Percentiles rank a stretch among this genome's conserved stretches.
These are phyloP conservation scores for Callionymus lyra DNA, from an alignment of 2,113 vertebrate genomes.

Conservation along the genomic window DNA sequence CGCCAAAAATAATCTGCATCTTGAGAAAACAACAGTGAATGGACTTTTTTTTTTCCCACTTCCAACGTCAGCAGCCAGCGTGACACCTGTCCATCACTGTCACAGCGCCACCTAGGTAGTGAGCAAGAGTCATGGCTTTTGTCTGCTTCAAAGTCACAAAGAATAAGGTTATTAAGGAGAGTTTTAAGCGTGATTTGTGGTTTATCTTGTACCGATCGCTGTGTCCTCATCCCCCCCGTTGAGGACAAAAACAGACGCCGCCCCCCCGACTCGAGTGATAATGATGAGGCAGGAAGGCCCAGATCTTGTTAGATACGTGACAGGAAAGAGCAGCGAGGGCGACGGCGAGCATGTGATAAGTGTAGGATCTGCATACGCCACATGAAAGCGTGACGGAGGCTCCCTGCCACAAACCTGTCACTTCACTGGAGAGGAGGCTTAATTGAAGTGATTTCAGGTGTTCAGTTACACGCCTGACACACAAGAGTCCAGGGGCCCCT, in stretches of 20 bases:
- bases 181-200: too few species aligned
- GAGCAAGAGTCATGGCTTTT: too few species aligned
- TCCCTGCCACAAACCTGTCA: conserved; percentile 26
- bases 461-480: conserved; percentile 29
- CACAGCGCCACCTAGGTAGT: too few species aligned
- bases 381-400: conserved; percentile 9
- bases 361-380: conserved; percentile 8
- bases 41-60: too few species aligned
- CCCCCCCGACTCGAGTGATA: conserved; percentile 4
- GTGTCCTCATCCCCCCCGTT: neutral
- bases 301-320: conserved; percentile 18
- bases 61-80: too few species aligned
- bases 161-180: too few species aligned
- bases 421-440: conserved; percentile 18
- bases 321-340: conserved; percentile 16
- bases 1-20: too few species aligned
- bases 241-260: neutral
- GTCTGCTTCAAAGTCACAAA: too few species aligned
- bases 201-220: too few species aligned
- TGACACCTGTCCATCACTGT: too few species aligned
- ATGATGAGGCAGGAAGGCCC: conserved; percentile 11
- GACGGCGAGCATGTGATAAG: conserved; percentile 9
- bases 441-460: conserved; percentile 39
- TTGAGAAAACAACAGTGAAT: too few species aligned
- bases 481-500: too few species aligned